Evolutionary conservation across 2,113 vertebrate species (phyloP), one percentile per base, ranked within the genome.

Genomic region (Indri indri): DNA sequence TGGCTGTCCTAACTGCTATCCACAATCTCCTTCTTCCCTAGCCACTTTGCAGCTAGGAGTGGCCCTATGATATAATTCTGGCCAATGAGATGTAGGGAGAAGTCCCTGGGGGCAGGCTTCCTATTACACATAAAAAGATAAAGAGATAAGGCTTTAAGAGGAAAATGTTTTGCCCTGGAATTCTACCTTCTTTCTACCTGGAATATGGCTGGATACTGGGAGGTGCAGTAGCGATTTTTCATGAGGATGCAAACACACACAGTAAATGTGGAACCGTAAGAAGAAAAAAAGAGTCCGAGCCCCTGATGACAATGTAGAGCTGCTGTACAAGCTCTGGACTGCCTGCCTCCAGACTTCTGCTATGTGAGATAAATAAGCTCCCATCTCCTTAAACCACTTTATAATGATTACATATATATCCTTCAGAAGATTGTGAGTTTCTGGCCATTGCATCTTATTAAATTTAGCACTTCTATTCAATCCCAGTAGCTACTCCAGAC

Each of bases 41-140:
- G 57, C 30, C 34, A 84, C 5, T 54, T 68, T 70, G 88, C 30
- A 74, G 8, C 16, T 45, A 59, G 63, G 30, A 25, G 47, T 80
- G 59, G n/a, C 5, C n/a, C 6, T 61, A 40, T 32, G 32, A 90
- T 47, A 76, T 18, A 93, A 70, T 80, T 71, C 70, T 94, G 34
- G 40, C 2, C 45, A 93, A 18, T 61, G 63, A 90, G 47, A 89
- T 81, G 9, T 52, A 50, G n/a, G 30, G 82, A 73, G 52, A 82
- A 79, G 30, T 76, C 50, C 32, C 27, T 70, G 27, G 37, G 37
- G 61, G 12, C n/a, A 95, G 42, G 52, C 17, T 92, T 88, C 66
- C 70, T 85, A 81, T 76, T 91, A 91, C 52, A 91, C 71, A 66
- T 93, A 71, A 94, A 85, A 76, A 81, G 50, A 94, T 61, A 84